Evolutionary conservation across 37 sponge, comb jelly and placozoan species (phyloP), one percentile per base, ranked within the genome.

Genomic region (Chondrilla cf. caribensis): DNA sequence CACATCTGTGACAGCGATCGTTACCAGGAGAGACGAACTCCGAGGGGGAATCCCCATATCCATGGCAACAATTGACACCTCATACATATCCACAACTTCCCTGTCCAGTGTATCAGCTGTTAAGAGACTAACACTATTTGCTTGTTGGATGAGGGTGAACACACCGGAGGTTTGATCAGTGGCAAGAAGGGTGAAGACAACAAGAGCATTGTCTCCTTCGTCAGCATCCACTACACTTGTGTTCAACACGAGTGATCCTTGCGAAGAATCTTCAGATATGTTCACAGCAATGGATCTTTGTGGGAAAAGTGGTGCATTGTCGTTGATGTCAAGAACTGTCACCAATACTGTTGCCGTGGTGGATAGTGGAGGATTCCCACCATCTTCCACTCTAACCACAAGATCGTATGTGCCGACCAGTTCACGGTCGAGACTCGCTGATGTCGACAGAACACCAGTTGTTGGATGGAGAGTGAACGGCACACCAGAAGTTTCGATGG

Each of bases 311-410:
- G 96, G 96, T 24, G 80, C 31, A 60, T 95, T 92, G 51, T 92
- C 92, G 84, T 95, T 95, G 19, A 89, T 43, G 79, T 92, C 96
- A 21, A 78, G 59, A 5, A 95, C 84, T 22, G 70, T 70, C 2
- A 92, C 55, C 28, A 36, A 29, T 0, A 95, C 77, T 17, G 58
- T n/a, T 9, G 86, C 75, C 7, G 77, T 41, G 24, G 68, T 11
- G 22, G 80, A 38, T 7, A 72, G 22, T n/a, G 33, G 60, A 29
- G 77, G 64, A 5, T 37, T 28, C 6, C 86, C 90, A 8, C 81
- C 55, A 78, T 88, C 89, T 60, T 38, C 24, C 0, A 77, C 89
- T 4, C 18, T 24, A 33, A 88, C 29, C 1, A 6, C 42, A 43
- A 85, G 26, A 4, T 82, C 76, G 39, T 80, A 80, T 36, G 21